phyloP scores from a whole-genome alignment of 1,140 invertebrate species.

The Drosophila jambulina region DNA sequence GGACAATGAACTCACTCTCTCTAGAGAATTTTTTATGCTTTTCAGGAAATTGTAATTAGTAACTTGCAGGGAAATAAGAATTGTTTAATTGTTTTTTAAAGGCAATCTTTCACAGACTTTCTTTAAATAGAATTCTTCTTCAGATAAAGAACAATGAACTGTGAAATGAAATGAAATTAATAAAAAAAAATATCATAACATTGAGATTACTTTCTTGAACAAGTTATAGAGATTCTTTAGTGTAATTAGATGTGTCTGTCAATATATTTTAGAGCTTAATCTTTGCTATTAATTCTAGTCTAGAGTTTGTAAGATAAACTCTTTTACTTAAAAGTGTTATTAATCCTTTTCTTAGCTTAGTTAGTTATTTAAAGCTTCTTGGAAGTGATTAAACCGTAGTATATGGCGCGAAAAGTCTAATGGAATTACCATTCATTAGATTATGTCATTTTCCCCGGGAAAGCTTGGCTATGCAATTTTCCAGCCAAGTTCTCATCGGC shows the following conservation, averaged over 20 bases:
- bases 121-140: background rate
- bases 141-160: background rate
- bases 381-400: background rate
- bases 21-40: conserved; percentile 1
- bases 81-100: background rate
- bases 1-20: conserved; percentile 35
- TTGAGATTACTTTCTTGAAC: background rate
- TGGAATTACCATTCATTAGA: conserved; percentile 18
- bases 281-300: no score
- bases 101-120: background rate
- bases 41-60: conserved; percentile 3
- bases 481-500: conserved; percentile 1
- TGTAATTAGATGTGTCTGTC: background rate
- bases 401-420: background rate
- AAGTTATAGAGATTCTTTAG: background rate
- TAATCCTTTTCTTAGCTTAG: no score
- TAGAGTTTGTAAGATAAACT: no score
- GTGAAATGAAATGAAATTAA: background rate
- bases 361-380: conserved; percentile 1
- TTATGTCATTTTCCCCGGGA: conserved; percentile 18
- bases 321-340: no score
- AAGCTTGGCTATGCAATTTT: conserved; percentile 18
- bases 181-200: background rate
- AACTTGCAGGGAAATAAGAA: background rate
- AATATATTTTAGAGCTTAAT: background rate